Conservation (phyloP, 2,113 vertebrate genomes). For the Euleptes europaea region DNA sequence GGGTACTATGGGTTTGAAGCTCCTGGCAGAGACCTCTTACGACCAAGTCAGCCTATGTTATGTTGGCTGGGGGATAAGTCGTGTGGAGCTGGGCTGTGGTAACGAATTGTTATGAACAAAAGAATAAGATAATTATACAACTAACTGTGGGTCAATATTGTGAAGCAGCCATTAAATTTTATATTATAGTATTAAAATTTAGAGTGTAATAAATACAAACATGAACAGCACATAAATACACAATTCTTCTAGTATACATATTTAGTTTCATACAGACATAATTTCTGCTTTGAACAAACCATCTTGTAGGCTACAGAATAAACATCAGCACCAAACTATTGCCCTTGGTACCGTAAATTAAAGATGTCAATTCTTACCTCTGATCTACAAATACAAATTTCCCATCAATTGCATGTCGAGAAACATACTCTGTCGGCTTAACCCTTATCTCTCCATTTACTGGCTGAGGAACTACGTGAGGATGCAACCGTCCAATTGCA, state of each 20-base stretch:
- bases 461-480: conserved; percentile 90
- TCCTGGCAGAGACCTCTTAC: background rate
- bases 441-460: conserved; percentile 92
- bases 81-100: background rate
- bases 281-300: background rate
- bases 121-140: background rate
- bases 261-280: background rate
- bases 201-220: background rate
- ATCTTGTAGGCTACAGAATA: background rate
- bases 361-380: conserved; percentile 80
- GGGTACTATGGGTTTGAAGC: background rate
- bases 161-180: background rate
- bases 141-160: background rate
- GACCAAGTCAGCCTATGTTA: background rate
- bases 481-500: conserved; percentile 94
- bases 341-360: background rate
- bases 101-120: background rate
- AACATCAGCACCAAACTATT: background rate
- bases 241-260: background rate
- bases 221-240: background rate
- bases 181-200: background rate
- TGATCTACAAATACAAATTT: conserved; percentile 99
- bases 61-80: background rate
- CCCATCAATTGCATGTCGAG: conserved; percentile 95
- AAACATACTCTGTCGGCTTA: conserved; percentile 96